phyloP scores from a whole-genome alignment of 2,797 vertebrate species.

The Coracias cyanogaster region DNA sequence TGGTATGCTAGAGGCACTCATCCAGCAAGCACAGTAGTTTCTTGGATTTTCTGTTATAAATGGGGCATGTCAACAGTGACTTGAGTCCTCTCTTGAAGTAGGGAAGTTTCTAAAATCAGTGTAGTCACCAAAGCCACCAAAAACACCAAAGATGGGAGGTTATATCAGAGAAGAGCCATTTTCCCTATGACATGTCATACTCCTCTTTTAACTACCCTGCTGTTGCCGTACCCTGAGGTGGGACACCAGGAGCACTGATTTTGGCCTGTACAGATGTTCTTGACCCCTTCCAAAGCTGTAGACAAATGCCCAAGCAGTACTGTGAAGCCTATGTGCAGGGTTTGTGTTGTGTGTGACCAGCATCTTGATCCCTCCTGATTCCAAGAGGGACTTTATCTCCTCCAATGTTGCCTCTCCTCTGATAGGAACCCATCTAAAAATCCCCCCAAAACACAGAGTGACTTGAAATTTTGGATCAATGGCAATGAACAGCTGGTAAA shows the following conservation, averaged over 20 bases:
- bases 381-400: not conserved
- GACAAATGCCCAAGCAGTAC: not conserved
- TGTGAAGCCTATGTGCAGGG: fast-evolving
- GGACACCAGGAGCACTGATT: not conserved
- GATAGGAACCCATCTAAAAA: not conserved
- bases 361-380: not conserved
- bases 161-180: not conserved
- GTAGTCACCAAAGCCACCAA: not conserved
- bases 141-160: not conserved
- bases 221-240: not conserved
- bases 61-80: not conserved
- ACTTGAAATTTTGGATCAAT: not conserved
- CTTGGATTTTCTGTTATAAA: not conserved
- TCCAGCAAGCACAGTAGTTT: not conserved
- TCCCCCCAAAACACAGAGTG: not conserved
- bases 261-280: not conserved
- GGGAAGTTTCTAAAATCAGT: not conserved
- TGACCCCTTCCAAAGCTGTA: not conserved
- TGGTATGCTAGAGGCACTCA: not conserved
- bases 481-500: not conserved
- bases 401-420: not conserved
- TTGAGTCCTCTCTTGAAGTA: not conserved
- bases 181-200: not conserved
- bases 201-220: not conserved
- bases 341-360: not conserved